Conservation (phyloP, 2,113 vertebrate genomes). For the Myrmecophaga tridactyla region DNA sequence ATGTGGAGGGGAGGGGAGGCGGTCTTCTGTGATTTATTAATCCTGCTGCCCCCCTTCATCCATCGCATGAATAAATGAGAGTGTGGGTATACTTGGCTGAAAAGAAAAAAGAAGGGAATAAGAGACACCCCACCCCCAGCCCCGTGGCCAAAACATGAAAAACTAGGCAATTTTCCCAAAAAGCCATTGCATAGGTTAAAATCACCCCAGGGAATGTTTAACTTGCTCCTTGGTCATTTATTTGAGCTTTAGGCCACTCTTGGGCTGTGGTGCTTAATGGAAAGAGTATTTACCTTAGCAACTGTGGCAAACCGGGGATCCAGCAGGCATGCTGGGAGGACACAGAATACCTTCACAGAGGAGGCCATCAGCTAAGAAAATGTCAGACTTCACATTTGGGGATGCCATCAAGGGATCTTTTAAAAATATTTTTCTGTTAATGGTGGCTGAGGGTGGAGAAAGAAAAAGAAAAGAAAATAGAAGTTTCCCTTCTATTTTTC, state of each 20-base stretch:
- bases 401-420: constrained; percentile 75
- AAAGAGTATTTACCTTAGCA: constrained; percentile 78
- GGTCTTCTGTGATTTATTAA: constrained; percentile 62
- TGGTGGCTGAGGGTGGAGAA: constrained; percentile 58
- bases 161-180: constrained; percentile 74
- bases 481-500: constrained; percentile 30
- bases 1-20: neutral
- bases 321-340: constrained; percentile 69
- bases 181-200: constrained; percentile 76
- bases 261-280: constrained; percentile 71
- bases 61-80: constrained; percentile 63
- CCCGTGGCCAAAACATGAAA: constrained; percentile 66
- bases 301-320: constrained; percentile 60
- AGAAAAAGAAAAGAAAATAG: constrained; percentile 41
- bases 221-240: constrained; percentile 76
- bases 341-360: constrained; percentile 65
- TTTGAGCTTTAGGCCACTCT: constrained; percentile 75
- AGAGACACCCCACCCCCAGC: constrained; percentile 12
- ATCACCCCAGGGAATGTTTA: constrained; percentile 71
- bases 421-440: constrained; percentile 77
- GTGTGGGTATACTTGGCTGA: constrained; percentile 40
- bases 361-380: constrained; percentile 73
- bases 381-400: constrained; percentile 72
- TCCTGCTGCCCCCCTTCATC: constrained; percentile 51
- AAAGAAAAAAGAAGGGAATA: constrained; percentile 51